Conservation (phyloP, 64 coral and sea anemone genomes). For the Orbicella faveolata region DNA sequence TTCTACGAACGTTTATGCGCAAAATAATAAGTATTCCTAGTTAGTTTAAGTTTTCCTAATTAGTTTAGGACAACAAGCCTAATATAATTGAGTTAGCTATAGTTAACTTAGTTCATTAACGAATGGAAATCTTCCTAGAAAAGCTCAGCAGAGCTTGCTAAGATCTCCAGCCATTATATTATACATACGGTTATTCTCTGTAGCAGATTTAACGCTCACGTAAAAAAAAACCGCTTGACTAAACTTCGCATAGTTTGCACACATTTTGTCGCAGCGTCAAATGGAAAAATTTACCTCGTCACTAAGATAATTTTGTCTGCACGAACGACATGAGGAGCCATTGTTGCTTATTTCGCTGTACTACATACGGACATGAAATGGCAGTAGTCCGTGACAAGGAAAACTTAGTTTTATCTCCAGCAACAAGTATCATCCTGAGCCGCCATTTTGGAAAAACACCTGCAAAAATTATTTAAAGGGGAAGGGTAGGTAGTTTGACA, state of each 20-base stretch:
- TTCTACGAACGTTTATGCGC: too few relatives aligned
- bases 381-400: background rate
- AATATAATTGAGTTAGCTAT: too few relatives aligned
- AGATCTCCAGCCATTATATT: too few relatives aligned
- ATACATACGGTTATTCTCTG: too few relatives aligned
- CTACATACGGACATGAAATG: background rate
- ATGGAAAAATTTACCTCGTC: background rate
- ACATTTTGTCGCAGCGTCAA: background rate
- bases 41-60: too few relatives aligned
- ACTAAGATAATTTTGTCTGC: background rate
- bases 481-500: background rate
- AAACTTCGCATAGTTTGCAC: background rate
- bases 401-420: background rate
- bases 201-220: too few relatives aligned
- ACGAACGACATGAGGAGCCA: background rate
- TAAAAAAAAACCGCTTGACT: background rate
- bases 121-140: too few relatives aligned
- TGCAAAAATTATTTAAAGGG: background rate
- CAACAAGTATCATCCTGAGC: background rate
- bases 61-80: too few relatives aligned
- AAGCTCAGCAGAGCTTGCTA: too few relatives aligned
- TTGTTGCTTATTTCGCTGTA: background rate
- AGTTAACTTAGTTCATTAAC: too few relatives aligned
- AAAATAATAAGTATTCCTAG: too few relatives aligned
- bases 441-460: conserved; percentile 27